Conservation (phyloP, 1,140 invertebrate species). For the Drosophila guanche region DNA sequence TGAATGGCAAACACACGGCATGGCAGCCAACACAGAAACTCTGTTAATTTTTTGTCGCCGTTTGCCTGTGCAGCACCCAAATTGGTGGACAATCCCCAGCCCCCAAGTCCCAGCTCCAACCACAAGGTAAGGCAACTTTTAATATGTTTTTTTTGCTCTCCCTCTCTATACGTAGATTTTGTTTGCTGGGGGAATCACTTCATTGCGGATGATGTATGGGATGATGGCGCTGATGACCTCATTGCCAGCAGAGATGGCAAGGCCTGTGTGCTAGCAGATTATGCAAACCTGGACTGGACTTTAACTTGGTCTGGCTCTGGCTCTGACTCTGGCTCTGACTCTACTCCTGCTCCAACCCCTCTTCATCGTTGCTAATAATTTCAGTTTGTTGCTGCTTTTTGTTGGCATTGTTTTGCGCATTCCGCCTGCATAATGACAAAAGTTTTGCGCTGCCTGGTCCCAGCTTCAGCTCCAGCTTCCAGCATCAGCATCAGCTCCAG, state of each 20-base stretch:
- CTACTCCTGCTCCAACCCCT: conserved; percentile 32
- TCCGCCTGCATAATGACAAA: conserved; percentile 76
- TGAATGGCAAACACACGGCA: conserved; percentile 57
- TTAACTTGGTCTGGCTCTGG: conserved; percentile 17
- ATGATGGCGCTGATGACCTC: conserved; percentile 27
- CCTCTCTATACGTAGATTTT: conserved; percentile 30
- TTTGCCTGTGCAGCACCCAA: conserved; percentile 2
- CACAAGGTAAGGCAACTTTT: conserved; percentile 33
- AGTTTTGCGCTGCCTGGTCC: conserved; percentile 65
- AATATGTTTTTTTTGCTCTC: conserved; percentile 6
- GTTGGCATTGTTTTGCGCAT: conserved; percentile 39
- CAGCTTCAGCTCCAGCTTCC: conserved; percentile 38
- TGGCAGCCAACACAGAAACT: conserved; percentile 3
- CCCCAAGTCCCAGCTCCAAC: too few species aligned
- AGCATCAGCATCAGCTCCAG: conserved; percentile 38
- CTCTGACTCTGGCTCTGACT: conserved; percentile 24
- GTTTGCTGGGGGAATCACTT: conserved; percentile 27
- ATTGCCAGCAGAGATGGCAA: conserved; percentile 12
- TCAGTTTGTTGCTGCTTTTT: conserved; percentile 52
- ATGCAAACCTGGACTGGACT: conserved; percentile 10
- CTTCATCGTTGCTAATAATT: conserved; percentile 75
- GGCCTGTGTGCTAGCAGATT: background rate
- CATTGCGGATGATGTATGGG: conserved; percentile 47
- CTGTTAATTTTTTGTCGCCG: conserved; percentile 44
- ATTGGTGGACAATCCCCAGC: conserved; percentile 33